Conservation (phyloP, 2,888 invertebrate genomes). For the Biston stratarius region DNA sequence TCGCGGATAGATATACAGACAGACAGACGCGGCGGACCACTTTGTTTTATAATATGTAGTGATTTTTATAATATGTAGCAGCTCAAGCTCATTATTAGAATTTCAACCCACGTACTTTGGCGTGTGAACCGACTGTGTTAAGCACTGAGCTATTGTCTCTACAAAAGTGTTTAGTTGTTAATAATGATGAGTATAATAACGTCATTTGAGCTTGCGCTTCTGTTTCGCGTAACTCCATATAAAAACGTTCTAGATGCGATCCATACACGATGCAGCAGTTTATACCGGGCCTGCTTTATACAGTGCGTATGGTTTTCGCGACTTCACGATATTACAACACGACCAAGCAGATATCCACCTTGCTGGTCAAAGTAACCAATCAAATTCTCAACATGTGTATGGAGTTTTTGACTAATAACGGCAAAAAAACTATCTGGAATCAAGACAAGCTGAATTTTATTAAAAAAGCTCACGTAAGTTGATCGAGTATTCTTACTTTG, state of each 20-base stretch:
- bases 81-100: too few relatives aligned
- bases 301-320: slow-evolving; percentile 93
- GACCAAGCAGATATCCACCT: slow-evolving; percentile 91
- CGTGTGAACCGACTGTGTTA: too few relatives aligned
- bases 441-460: slow-evolving; percentile 90
- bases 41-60: too few relatives aligned
- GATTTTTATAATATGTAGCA: too few relatives aligned
- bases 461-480: slow-evolving; percentile 89
- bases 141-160: too few relatives aligned
- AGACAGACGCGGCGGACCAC: too few relatives aligned
- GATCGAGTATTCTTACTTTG: neutral
- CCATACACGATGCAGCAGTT: slow-evolving; percentile 90
- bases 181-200: too few relatives aligned
- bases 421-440: slow-evolving; percentile 91
- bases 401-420: slow-evolving; percentile 90
- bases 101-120: too few relatives aligned
- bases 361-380: slow-evolving; percentile 95
- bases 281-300: slow-evolving; percentile 91
- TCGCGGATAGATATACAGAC: too few relatives aligned
- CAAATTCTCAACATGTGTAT: slow-evolving; percentile 94
- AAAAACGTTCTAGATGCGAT: slow-evolving; percentile 82
- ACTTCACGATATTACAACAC: slow-evolving; percentile 94
- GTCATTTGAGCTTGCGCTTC: too few relatives aligned
- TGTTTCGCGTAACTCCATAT: too few relatives aligned
- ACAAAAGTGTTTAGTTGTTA: too few relatives aligned